Evolutionary conservation across 2,888 invertebrate species (phyloP).

Genomic region (Polyommatus iphigenia): DNA sequence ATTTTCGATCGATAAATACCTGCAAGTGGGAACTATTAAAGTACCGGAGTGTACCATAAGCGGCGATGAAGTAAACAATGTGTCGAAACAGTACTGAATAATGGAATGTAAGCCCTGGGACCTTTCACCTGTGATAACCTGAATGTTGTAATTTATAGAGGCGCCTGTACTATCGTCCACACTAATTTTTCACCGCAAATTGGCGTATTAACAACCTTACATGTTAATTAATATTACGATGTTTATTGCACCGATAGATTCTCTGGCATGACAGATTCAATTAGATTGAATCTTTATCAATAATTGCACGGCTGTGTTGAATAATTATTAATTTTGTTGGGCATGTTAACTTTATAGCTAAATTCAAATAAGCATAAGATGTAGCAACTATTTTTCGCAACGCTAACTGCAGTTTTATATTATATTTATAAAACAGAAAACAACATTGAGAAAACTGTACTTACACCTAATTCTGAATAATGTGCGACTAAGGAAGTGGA

Average conservation of each 20-base stretch:
- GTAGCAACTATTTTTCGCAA: not conserved
- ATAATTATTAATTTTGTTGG: not conserved
- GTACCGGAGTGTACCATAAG: not conserved
- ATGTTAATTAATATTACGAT: constrained; percentile 27
- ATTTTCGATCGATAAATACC: not conserved
- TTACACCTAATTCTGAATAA: not conserved
- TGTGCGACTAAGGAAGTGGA: not conserved
- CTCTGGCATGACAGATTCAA: not conserved
- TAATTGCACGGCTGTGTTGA: not conserved
- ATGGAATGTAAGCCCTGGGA: constrained; percentile 58
- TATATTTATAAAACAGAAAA: not conserved
- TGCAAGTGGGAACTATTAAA: not conserved
- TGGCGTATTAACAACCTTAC: constrained; percentile 25
- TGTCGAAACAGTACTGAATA: constrained; percentile 30
- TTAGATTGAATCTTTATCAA: constrained; percentile 10
- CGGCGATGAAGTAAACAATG: constrained; percentile 29
- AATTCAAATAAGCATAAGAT: not conserved
- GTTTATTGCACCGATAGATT: constrained; percentile 17
- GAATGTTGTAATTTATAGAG: constrained; percentile 51
- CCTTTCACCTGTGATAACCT: constrained; percentile 71
- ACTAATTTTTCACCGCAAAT: constrained; percentile 30
- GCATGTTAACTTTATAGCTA: too few relatives aligned
- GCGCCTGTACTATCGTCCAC: constrained; percentile 27
- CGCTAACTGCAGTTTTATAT: too few relatives aligned
- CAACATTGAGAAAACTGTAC: not conserved